Conservation (phyloP, 2,888 invertebrate genomes). For the Asteroscopus sphinx region DNA sequence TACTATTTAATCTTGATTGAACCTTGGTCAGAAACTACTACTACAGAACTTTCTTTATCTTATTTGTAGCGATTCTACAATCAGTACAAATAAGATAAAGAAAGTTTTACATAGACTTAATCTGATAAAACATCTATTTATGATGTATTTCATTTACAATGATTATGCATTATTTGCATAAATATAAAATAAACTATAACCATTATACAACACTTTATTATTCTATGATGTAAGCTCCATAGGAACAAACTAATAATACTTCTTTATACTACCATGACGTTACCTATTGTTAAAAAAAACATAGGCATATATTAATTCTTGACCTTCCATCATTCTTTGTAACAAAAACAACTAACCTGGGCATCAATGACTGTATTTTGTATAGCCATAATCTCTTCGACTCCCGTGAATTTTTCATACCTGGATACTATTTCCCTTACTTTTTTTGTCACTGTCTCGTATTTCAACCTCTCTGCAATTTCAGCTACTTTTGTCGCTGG, state of each 20-base stretch:
- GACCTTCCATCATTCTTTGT: conserved; percentile 16
- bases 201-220: conserved; percentile 10
- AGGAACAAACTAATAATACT: conserved; percentile 6
- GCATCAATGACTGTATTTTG: conserved; percentile 93
- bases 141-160: conserved; percentile 20
- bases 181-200: conserved; percentile 19
- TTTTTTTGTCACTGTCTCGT: conserved; percentile 71
- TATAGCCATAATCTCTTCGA: conserved; percentile 93
- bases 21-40: too few relatives aligned
- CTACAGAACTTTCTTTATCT: conserved; percentile 29
- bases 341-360: conserved; percentile 79
- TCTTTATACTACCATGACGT: too few relatives aligned
- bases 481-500: conserved; percentile 77
- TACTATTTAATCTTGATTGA: too few relatives aligned
- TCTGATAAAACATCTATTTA: conserved; percentile 27
- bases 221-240: conserved; percentile 24
- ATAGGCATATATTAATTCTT: conserved; percentile 10
- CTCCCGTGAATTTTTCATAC: conserved; percentile 94
- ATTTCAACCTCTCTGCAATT: conserved; percentile 80
- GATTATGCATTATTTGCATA: conserved; percentile 30
- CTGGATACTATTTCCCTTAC: conserved; percentile 87
- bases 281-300: background rate
- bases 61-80: conserved; percentile 17
- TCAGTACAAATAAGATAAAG: conserved; percentile 30
- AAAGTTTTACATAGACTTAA: conserved; percentile 14